Percentiles rank a stretch among this genome's conserved stretches.
Conservation (phyloP, 2,113 vertebrate genomes). For the Aviceda subcristata region DNA sequence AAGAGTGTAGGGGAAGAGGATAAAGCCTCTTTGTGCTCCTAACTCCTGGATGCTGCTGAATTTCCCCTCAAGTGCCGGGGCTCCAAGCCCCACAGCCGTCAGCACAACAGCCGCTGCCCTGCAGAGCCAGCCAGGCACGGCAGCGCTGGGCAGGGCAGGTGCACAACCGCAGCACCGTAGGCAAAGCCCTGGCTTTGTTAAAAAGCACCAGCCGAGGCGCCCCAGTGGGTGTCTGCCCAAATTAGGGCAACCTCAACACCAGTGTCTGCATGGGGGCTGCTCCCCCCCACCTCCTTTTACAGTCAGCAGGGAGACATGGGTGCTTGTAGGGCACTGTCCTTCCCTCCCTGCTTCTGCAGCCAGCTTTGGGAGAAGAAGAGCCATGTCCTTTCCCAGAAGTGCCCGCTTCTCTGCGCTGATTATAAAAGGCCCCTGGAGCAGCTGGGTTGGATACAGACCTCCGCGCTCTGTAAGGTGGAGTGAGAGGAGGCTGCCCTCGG, state of each 20-base stretch:
- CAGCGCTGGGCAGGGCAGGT: not conserved
- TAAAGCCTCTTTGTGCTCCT: not conserved
- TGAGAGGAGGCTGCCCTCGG: not conserved
- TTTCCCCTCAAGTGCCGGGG: not conserved
- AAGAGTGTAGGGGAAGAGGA: not conserved
- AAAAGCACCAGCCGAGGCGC: not conserved
- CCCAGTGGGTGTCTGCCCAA: not conserved
- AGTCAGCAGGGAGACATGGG: not conserved
- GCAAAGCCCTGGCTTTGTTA: not conserved
- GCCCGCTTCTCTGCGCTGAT: not conserved
- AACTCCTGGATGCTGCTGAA: not conserved
- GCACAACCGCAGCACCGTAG: not conserved
- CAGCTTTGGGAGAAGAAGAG: not conserved
- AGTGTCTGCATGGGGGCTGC: not conserved
- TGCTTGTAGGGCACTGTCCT: rapidly evolving
- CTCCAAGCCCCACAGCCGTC: rapidly evolving
- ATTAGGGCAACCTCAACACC: not conserved
- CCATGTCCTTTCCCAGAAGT: not conserved
- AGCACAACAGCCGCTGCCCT: rapidly evolving
- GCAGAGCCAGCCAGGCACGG: rapidly evolving
- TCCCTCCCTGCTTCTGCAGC: not conserved
- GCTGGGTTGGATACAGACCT: not conserved
- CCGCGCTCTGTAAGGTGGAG: rapidly evolving
- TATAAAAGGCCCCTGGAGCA: not conserved
- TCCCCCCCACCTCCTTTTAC: rapidly evolving